Percentiles rank a stretch among this genome's conserved stretches.
These are phyloP conservation scores for Oncorhynchus mykiss DNA, from an alignment of 2,113 vertebrate genomes.

Conservation along the genomic window DNA sequence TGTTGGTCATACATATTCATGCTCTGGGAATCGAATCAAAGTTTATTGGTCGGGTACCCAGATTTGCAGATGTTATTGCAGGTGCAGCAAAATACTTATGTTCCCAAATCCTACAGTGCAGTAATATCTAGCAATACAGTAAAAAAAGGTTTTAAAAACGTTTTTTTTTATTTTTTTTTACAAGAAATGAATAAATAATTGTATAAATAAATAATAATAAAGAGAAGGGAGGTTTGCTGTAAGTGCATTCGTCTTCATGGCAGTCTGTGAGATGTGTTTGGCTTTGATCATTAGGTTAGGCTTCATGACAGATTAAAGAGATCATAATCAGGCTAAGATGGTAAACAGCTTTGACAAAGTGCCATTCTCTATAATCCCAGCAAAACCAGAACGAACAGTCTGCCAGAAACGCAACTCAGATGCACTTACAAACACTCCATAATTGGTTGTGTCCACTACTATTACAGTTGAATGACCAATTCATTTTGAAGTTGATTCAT, in stretches of 20 bases:
- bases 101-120: no score
- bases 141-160: no score
- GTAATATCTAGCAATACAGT: no score
- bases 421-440: neutral
- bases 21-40: slow-evolving; percentile 12
- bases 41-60: no score
- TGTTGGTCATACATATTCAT: slow-evolving; percentile 66
- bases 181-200: no score
- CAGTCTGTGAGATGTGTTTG: neutral
- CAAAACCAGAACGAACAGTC: neutral
- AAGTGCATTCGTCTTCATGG: slow-evolving; percentile 59
- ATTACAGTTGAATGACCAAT: no score
- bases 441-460: neutral
- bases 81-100: no score
- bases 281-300: slow-evolving; percentile 6
- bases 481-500: no score
- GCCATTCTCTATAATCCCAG: slow-evolving; percentile 34
- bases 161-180: no score
- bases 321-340: slow-evolving; percentile 54
- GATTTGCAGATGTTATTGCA: no score
- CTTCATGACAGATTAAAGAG: slow-evolving; percentile 43
- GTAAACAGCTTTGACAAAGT: slow-evolving; percentile 57
- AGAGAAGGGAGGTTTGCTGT: slow-evolving; percentile 44
- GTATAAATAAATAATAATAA: neutral
- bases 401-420: neutral